A percentile compares a stretch with the other conserved stretches of the same genome.
These are phyloP conservation scores for Nestor notabilis DNA, from an alignment of 2,113 vertebrate species.

Conservation along the genomic window DNA sequence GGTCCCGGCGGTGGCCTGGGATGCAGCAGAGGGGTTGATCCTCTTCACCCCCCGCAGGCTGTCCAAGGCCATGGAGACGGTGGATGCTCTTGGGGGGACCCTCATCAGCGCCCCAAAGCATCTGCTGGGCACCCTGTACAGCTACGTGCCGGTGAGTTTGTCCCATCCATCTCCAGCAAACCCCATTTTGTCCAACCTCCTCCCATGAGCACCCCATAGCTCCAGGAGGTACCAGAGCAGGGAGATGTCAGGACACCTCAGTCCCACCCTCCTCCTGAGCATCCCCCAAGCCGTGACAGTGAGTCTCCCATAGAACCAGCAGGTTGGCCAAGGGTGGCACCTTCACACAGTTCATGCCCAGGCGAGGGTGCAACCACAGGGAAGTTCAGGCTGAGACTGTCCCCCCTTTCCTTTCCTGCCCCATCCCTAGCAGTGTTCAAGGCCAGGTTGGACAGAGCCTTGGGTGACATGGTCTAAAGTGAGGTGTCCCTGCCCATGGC, in stretches of 20 bases:
- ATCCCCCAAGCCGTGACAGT: rapidly evolving
- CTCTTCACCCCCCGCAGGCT: slow-evolving; percentile 37
- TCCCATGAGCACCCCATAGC: neutral
- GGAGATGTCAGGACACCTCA: neutral
- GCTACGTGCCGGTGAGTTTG: slow-evolving; percentile 75
- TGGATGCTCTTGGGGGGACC: slow-evolving; percentile 61
- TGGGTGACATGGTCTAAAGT: neutral
- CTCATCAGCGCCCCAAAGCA: slow-evolving; percentile 64
- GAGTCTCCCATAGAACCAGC: neutral
- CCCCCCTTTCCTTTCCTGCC: neutral
- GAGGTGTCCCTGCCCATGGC: neutral
- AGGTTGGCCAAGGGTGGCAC: neutral
- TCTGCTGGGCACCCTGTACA: slow-evolving; percentile 67
- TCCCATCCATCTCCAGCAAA: neutral
- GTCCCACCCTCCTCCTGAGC: neutral
- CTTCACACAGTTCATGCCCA: neutral
- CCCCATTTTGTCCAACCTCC: neutral
- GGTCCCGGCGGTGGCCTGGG: slow-evolving; percentile 53
- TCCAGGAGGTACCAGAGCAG: neutral
- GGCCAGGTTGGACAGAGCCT: neutral
- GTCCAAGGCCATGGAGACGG: slow-evolving; percentile 59
- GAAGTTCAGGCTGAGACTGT: neutral
- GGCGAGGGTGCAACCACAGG: neutral
- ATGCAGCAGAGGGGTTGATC: slow-evolving; percentile 58
- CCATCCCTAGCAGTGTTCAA: neutral